These are phyloP conservation scores for Lasioglossum morio DNA, from an alignment of 2,888 invertebrate species.

Conservation along the genomic window DNA sequence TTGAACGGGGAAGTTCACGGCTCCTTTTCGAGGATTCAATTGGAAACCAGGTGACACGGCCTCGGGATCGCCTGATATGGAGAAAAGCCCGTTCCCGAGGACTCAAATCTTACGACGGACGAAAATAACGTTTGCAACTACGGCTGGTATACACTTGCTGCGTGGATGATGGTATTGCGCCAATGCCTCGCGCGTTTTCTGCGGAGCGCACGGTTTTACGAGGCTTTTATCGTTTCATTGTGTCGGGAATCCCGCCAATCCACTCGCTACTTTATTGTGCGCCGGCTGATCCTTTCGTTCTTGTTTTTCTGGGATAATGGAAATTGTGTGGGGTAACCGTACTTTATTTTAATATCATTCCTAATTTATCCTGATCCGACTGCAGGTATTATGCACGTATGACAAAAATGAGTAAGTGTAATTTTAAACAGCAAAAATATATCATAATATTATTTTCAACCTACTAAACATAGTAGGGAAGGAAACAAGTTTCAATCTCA, in stretches of 20 bases:
- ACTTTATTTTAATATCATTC: no score
- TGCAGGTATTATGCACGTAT: no score
- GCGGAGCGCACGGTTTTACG: not conserved
- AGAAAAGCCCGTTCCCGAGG: not conserved
- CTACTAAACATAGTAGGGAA: no score
- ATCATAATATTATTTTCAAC: no score
- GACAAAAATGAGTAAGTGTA: no score
- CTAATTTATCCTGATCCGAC: no score
- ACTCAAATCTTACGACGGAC: conserved; percentile 1
- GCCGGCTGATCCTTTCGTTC: not conserved
- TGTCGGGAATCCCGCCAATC: not conserved
- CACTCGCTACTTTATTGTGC: not conserved
- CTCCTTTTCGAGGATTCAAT: not conserved
- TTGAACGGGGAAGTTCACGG: conserved; percentile 5
- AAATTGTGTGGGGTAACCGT: not conserved
- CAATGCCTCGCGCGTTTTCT: not conserved
- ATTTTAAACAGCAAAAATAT: no score
- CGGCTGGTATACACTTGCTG: not conserved
- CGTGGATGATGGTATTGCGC: not conserved
- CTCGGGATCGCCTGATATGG: not conserved
- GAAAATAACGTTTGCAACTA: not conserved
- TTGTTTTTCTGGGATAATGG: not conserved
- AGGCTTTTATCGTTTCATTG: not conserved
- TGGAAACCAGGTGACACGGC: not conserved
- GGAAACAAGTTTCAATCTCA: no score